Evolutionary conservation across 2,888 invertebrate genomes (phyloP), one percentile per base, ranked within the genome.

Genomic region (Xylota segnis): DNA sequence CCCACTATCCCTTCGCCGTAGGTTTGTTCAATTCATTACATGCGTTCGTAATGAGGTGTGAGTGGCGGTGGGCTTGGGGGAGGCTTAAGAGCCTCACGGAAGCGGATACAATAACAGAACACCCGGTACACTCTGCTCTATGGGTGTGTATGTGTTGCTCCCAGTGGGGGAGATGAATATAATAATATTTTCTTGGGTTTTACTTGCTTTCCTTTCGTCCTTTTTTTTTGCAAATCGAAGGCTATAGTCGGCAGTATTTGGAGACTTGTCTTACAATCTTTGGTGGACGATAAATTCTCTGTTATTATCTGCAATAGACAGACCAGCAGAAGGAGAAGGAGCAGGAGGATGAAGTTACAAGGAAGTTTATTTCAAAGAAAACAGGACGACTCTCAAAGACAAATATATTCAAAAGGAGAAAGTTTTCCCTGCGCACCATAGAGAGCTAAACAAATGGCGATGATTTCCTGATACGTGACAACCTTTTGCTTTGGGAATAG

Each of bases 381-480:
- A 76, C 70, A 66, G 34, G 61, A 70, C 72, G 61, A 70, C 72
- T 63, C 71, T 52, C 59, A 29, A 47, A 63, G 61, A 43, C 52
- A 65, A 63, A 83, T 74, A 34, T 68, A 83, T 83, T 83, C 83
- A 74, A 74, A 75, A 79, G 75, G 75, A 75, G 83, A 84, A 79
- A 84, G 79, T 84, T 79, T 68, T 70, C 43, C 29, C 23, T 34
- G 23, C 7, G 37, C 37, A 12, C 56, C 58, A 63, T 54, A 34
- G 63, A 56, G 68, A 61, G 50, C 63, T 63, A 74, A 78, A 74
- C 66, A 74, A 83, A 79, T 74, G 56, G 43, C 68, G 47, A 70
- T 70, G 79, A 83, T 63, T 72, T 70, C 40, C 34, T 68, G 37
- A 50, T 63, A 79, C 79, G 66, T 66, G 77, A 61, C 66, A 66